Percentiles rank a stretch among this genome's conserved stretches.
These are phyloP conservation scores for Acanthurus tractus DNA, from an alignment of 2,797 vertebrate species.

Conservation along the genomic window DNA sequence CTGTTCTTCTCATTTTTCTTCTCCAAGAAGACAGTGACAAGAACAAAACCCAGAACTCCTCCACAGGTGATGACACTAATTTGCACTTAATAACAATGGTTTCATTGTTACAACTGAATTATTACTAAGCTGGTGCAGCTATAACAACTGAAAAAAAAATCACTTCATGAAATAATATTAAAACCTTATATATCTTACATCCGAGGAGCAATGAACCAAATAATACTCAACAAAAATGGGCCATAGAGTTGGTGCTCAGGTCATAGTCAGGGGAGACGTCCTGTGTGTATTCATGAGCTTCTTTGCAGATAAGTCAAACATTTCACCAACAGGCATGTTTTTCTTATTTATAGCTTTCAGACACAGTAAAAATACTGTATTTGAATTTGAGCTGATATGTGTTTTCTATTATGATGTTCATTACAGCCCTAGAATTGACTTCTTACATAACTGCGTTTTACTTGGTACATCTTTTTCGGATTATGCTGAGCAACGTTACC, in stretches of 20 bases:
- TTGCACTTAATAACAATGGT: background rate
- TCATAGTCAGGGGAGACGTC: background rate
- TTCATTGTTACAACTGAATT: constrained; percentile 3
- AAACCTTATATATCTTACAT: background rate
- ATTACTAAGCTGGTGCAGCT: background rate
- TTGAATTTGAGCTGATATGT: background rate
- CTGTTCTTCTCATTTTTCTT: background rate
- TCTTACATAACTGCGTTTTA: background rate
- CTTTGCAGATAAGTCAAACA: background rate
- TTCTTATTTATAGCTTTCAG: background rate
- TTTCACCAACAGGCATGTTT: background rate
- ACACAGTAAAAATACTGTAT: background rate
- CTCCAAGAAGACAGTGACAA: background rate
- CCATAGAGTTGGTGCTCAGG: background rate
- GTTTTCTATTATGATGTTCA: background rate
- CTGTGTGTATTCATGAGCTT: background rate
- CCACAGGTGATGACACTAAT: background rate
- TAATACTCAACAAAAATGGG: background rate
- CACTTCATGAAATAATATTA: background rate
- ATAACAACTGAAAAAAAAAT: background rate
- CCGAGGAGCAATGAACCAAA: background rate
- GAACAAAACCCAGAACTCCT: background rate
- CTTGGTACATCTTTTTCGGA: background rate
- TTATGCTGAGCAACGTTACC: constrained; percentile 20
- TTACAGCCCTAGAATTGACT: background rate